Evolutionary conservation across 1,140 invertebrate species (phyloP), one percentile per base, ranked within the genome.

Genomic region (Varroa destructor): DNA sequence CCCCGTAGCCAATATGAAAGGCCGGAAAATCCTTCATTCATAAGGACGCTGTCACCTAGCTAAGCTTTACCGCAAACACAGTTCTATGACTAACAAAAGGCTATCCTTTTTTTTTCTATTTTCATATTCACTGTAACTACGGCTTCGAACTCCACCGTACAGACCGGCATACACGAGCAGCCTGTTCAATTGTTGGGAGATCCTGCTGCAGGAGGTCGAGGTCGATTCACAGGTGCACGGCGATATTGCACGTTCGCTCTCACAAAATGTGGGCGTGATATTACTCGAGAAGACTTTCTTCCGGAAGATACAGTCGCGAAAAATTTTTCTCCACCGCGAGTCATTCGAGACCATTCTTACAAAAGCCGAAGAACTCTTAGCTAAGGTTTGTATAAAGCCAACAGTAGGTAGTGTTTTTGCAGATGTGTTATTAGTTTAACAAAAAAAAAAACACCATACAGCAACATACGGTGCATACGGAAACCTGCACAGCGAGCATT

Each of bases 141-240:
- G 46, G 46, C 46, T 5, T 51, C 46, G 46, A 8, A 51, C 46
- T 51, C 4, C 46, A 8, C 46, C 8, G 46, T 80, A 42, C 82
- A 91, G 89, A 79, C 87, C 88, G 67, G 83, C 86, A 75, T 89
- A 87, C 76, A 86, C 87, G 8, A 89, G 87, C 75, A 86, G 87
- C 25, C 84, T 95, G 76, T 90, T 92, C 77, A 88, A 90, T 77
- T 86, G 89, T 71, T 96, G 93, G 93, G 92, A 95, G 80, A 87
- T 86, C 64, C 82, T 96, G 51, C 84, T 95, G 43, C 89, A 93
- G 78, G 91, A 94, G 80, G 89, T 93, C 55, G 92, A 96, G 81
- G 86, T 90, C 37, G 92, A 96, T 80, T 92, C 91, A 4, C 86
- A 91, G 77, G 78, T 80, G 6, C 88, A 93, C 79, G 86, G 88